Base-by-base conservation (phyloP, 2,113 vertebrate genomes). In the Saccopteryx bilineata region DNA sequence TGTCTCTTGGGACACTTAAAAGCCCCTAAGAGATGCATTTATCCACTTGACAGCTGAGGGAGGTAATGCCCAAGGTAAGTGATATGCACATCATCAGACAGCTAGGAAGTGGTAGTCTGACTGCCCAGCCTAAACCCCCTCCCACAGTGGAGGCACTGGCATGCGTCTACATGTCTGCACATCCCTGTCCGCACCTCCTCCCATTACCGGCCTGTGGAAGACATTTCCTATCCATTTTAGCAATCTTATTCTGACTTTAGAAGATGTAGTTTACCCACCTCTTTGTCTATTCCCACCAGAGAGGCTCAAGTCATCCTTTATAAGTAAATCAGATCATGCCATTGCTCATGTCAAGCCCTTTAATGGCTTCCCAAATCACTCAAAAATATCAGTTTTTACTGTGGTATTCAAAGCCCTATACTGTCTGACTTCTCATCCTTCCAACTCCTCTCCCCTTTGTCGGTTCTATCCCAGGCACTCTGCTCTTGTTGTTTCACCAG, bases 251-350 rank as follows among this genome's bases (percentile, higher is more conserved):
- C 63, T 66, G 71, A 79, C 33, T 72, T 69, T 68, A 26, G 21
- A n/a, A 80, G 46, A 66, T 71, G 12, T 21, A 10, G 11, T 50
- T 69, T 28, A 68, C 68, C 61, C 15, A 1, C 12, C 39, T 76
- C 52, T 61, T 21, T 23, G 0, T 61, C 56, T 66, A 39, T 79
- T 87, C 90, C 65, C 50, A 84, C 31, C 39, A 61, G 26, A 83
- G 21, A 82, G 66, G n/a, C 33, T 79, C 61, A 89, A 66, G 28
- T 11, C 17, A 69, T 66, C 39, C 72, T 87, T 91, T 63, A 48
- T 23, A 56, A 46, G 26, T 24, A 69, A 63, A 39, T 88, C 17
- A 52, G 21, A 79, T 79, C n/a, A 75, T 18, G 12, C 9, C 69
- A 39, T 66, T 90, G 50, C 18, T 7, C 65, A 52, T 4, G 72